Evolutionary conservation across 2,797 vertebrate genomes (phyloP), one percentile per base, ranked within the genome.

Genomic region (Galago senegalensis): DNA sequence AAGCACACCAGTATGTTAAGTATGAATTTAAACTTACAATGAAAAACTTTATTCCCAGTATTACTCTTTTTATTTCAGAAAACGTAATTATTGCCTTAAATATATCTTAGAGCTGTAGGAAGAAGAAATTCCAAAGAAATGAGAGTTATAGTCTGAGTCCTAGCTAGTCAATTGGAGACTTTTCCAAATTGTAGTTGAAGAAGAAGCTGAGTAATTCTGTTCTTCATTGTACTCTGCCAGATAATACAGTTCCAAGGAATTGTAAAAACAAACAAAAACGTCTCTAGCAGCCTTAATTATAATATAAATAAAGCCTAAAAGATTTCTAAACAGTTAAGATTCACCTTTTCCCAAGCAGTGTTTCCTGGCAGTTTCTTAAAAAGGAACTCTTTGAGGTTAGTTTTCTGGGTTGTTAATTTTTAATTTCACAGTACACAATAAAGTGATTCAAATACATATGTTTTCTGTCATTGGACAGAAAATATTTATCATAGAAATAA

Each of bases 381-480:
- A 83, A 80, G 17, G 12, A 37, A 77, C 5, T 91, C 31, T 49
- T 16, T 34, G 43, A 96, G 79, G 49, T 87, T 40, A 70, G 9
- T 89, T 84, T 77, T 77, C 9, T 93, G 58, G 31, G 23, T 84
- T 89, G 25, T 83, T 90, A 80, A 43, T 92, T 93, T 31, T 92
- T 97, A 73, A 87, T 85, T 95, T 87, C 6, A 43, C 21, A 93
- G 7, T 79, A 17, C 21, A 90, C 46, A 93, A 90, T 76, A 86
- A 94, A 89, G 12, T 83, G 17, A 2, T 80, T 67, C 40, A 85
- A 56, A 31, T 88, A 46, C 80, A 61, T 75, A 82, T 46, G 88
- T 94, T 91, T 88, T 92, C 17, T 88, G 43, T 60, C 34, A 65
- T 85, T 91, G 80, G 86, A 65, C 63, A 89, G 91, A 60, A 95